Conservation (phyloP, 2,797 vertebrate species). For the Gymnoscopelus braueri region DNA sequence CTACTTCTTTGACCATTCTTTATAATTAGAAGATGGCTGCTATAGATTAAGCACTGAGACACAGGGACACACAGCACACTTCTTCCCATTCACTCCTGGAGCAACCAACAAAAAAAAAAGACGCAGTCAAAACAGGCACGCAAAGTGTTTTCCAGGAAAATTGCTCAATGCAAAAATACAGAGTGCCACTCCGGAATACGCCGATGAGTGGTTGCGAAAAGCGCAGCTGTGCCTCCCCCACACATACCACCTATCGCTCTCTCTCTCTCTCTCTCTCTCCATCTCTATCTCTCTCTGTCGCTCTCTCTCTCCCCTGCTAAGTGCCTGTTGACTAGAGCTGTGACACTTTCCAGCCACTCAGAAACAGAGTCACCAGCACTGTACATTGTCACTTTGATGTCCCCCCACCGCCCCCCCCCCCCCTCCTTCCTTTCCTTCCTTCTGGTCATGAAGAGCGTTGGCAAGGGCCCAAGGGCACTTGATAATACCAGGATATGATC, state of each 20-base stretch:
- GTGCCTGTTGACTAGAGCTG: slow-evolving; percentile 36
- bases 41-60: too few species aligned
- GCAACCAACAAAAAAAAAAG: too few species aligned
- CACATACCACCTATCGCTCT: slow-evolving; percentile 5
- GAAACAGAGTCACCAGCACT: slow-evolving; percentile 56
- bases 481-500: slow-evolving; percentile 77
- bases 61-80: too few species aligned
- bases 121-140: background rate
- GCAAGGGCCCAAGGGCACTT: slow-evolving; percentile 65
- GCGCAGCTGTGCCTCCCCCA: background rate
- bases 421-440: slow-evolving; percentile 30
- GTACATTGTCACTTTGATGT: slow-evolving; percentile 72
- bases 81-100: too few species aligned
- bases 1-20: too few species aligned
- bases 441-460: slow-evolving; percentile 68
- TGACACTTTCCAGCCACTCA: slow-evolving; percentile 60
- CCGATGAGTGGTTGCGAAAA: slow-evolving; percentile 22
- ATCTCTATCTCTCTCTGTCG: background rate
- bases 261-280: slow-evolving; percentile 3
- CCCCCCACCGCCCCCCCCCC: slow-evolving; percentile 7
- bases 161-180: slow-evolving; percentile 4
- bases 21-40: too few species aligned
- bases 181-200: slow-evolving; percentile 10
- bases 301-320: slow-evolving; percentile 17
- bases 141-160: slow-evolving; percentile 5